Conservation (phyloP, 64 coral and sea anemone species). For the Trachythela sp. region DNA sequence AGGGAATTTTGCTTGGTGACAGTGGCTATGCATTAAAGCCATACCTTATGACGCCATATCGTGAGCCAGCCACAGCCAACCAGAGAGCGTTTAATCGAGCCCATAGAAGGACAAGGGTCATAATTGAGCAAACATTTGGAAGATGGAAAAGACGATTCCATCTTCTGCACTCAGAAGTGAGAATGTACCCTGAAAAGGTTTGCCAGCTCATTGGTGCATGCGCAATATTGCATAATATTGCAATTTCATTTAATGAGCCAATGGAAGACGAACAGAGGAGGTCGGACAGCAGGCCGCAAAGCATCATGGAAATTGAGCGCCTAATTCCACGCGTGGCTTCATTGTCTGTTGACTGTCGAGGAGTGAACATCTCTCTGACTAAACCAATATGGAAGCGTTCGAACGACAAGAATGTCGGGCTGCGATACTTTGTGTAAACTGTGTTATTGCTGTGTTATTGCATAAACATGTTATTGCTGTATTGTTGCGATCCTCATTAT, state of each 20-base stretch:
- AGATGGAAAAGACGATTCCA: background rate
- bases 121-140: background rate
- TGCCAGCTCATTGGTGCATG: slow-evolving; percentile 37
- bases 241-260: slow-evolving; percentile 28
- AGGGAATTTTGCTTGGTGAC: background rate
- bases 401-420: too few species aligned
- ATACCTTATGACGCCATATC: background rate
- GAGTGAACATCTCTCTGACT: too few species aligned
- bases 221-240: slow-evolving; percentile 25
- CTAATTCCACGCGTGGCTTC: too few species aligned
- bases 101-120: background rate
- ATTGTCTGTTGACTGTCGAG: too few species aligned
- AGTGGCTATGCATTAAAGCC: background rate
- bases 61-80: background rate
- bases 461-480: too few species aligned
- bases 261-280: too few species aligned
- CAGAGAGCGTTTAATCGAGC: background rate
- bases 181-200: slow-evolving; percentile 27
- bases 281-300: too few species aligned
- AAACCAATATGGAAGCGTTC: too few species aligned
- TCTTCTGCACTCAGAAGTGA: slow-evolving; percentile 28
- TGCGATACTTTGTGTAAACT: too few species aligned
- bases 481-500: too few species aligned
- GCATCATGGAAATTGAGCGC: too few species aligned
- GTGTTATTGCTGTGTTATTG: too few species aligned